A percentile compares a stretch with the other conserved stretches of the same genome.
These are phyloP conservation scores for Anthoptus insignis DNA, from an alignment of 2,888 invertebrate species.

Conservation along the genomic window DNA sequence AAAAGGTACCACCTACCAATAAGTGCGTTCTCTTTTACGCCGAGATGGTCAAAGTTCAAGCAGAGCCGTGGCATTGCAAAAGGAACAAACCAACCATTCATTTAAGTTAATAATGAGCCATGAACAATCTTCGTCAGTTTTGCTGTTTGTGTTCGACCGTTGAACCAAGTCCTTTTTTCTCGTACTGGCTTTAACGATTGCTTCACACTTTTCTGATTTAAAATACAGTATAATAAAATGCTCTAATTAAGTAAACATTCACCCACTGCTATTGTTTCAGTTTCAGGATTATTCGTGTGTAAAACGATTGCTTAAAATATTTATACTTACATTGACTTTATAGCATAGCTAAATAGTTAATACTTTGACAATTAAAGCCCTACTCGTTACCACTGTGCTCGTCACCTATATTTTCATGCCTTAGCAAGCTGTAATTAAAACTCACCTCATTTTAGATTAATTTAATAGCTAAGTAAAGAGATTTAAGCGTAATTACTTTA, in stretches of 20 bases:
- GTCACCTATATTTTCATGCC: constrained; percentile 29
- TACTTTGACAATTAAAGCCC: background rate
- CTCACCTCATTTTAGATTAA: background rate
- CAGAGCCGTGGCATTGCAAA: constrained; percentile 36
- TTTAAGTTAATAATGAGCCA: constrained; percentile 81
- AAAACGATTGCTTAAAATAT: constrained; percentile 30
- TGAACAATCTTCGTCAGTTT: constrained; percentile 80
- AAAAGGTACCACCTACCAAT: constrained; percentile 3
- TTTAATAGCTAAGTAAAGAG: background rate
- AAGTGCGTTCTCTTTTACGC: constrained; percentile 14
- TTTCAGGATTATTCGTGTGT: constrained; percentile 17
- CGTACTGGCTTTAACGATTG: constrained; percentile 71
- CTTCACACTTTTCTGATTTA: constrained; percentile 66
- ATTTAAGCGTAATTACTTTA: constrained; percentile 14
- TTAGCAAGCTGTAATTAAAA: constrained; percentile 7
- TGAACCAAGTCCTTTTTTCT: constrained; percentile 69
- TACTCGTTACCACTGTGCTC: background rate
- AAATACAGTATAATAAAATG: constrained; percentile 75
- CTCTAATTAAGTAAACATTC: constrained; percentile 70
- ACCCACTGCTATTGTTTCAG: constrained; percentile 49
- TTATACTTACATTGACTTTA: background rate
- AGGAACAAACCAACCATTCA: constrained; percentile 68
- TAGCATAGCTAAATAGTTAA: constrained; percentile 5
- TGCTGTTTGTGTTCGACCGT: constrained; percentile 71
- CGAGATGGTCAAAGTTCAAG: constrained; percentile 29